Evolutionary conservation across 2,888 invertebrate genomes (phyloP), one percentile per base, ranked within the genome.

Genomic region (Drosophila algonquin): DNA sequence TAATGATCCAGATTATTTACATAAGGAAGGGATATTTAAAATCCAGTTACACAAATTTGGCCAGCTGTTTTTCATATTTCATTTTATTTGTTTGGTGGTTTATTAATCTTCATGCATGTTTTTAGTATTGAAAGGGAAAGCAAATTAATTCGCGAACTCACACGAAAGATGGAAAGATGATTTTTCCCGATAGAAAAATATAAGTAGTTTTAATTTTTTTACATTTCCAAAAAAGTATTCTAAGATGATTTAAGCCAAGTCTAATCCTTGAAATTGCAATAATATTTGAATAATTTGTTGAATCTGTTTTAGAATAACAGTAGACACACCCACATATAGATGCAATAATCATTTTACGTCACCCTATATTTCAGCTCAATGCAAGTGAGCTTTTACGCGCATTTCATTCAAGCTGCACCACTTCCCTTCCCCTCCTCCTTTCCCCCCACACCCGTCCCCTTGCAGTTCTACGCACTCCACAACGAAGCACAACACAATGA

Each of bases 301-400:
- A 8, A 8, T 30, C 30, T 30, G 30, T 0, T 30, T 30, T 30
- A 2, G 7, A 27, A 27, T 27, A 27, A 27, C 27, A 27, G 27
- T 1, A 0, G 27, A 27, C 24, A 1, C 3, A 1, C 24, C 24
- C 24, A 24, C 27, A 7, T 27, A 27, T 7, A 27, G 27, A 27
- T 27, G 1, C 27, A 27, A 8, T 40, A 40, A n/a, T 14, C 24
- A 14, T 50, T 9, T 2, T 24, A 8, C 44, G 47, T 16, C 84
- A 83, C 89, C 87, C 83, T 83, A 81, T 89, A 56, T 57, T 45
- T 8, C n/a, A 47, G 63, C 56, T 48, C 18, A 57, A 50, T 54
- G 61, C 24, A 44, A 65, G 50, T 60, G 63, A 77, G 79, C 73
- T 80, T 83, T 80, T 69, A 80, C 84, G 74, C 78, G 72, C 73